These are phyloP conservation scores for Allobates femoralis DNA, from an alignment of 2,797 vertebrate genomes.

Conservation along the genomic window DNA sequence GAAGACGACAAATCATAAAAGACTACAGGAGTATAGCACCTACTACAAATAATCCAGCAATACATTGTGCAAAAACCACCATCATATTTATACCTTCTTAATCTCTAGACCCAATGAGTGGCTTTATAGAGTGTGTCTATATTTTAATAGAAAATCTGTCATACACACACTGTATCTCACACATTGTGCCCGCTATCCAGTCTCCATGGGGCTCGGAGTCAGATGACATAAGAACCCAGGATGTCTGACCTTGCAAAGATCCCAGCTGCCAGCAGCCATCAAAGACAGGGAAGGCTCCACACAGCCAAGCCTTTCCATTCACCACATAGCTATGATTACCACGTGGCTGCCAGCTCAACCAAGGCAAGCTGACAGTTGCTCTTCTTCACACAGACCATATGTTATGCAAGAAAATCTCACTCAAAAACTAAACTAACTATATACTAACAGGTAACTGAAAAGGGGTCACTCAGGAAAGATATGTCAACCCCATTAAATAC, in stretches of 20 bases:
- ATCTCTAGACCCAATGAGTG: background rate
- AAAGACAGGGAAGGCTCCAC: slow-evolving; percentile 25
- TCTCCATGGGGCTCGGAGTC: background rate
- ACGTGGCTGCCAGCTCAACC: slow-evolving; percentile 49
- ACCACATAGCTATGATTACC: slow-evolving; percentile 39
- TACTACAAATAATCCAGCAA: background rate
- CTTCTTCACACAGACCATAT: too few species aligned
- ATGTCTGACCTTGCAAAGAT: slow-evolving; percentile 42
- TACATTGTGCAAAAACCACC: background rate
- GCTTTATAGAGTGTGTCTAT: background rate
- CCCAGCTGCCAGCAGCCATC: slow-evolving; percentile 53
- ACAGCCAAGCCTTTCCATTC: slow-evolving; percentile 13
- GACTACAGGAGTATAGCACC: too few species aligned
- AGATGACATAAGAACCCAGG: slow-evolving; percentile 37
- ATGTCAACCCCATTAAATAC: too few species aligned
- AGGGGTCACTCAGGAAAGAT: too few species aligned
- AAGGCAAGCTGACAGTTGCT: slow-evolving; percentile 1
- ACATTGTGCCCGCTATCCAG: background rate
- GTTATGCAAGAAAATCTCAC: background rate
- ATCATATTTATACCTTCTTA: background rate
- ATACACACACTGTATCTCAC: too few species aligned
- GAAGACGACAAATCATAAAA: too few species aligned
- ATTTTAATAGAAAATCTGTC: background rate
- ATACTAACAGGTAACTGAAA: too few species aligned
- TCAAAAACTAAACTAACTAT: too few species aligned